A percentile compares a stretch with the other conserved stretches of the same genome.
phyloP scores from a whole-genome alignment of 2,113 vertebrate species.

The Notothenia coriiceps region DNA sequence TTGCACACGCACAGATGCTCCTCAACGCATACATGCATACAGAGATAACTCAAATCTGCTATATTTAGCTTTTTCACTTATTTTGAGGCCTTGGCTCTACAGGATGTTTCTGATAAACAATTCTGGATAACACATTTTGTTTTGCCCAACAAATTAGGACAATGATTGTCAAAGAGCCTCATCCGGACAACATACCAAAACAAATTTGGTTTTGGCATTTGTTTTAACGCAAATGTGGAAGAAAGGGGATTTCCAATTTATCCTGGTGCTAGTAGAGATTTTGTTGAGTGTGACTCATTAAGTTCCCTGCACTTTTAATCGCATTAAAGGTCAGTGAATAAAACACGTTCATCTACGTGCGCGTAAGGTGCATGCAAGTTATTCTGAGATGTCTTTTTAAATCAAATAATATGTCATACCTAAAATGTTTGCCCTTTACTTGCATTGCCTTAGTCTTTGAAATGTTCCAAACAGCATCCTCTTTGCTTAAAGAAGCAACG shows the following conservation, averaged over 20 bases:
- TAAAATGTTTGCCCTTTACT: background rate
- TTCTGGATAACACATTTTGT: conserved; percentile 18
- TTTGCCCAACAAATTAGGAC: background rate
- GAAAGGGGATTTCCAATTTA: background rate
- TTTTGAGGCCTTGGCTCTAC: background rate
- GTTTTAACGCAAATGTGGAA: too few species aligned
- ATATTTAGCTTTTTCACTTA: background rate
- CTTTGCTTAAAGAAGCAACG: background rate
- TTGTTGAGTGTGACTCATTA: background rate
- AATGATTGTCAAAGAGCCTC: background rate
- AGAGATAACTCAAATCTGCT: background rate
- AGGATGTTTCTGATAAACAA: conserved; percentile 2
- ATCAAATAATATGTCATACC: background rate
- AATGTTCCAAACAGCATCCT: background rate
- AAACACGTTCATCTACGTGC: background rate
- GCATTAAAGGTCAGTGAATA: background rate
- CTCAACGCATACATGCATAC: background rate
- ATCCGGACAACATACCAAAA: background rate
- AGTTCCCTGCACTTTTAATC: background rate
- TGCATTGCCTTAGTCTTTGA: background rate
- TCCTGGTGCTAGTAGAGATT: background rate
- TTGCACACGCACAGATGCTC: background rate
- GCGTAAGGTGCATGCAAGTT: too few species aligned
- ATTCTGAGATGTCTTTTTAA: background rate
- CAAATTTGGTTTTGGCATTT: background rate